Conservation (phyloP, 2,113 vertebrate genomes). For the Eubucco bourcierii region DNA sequence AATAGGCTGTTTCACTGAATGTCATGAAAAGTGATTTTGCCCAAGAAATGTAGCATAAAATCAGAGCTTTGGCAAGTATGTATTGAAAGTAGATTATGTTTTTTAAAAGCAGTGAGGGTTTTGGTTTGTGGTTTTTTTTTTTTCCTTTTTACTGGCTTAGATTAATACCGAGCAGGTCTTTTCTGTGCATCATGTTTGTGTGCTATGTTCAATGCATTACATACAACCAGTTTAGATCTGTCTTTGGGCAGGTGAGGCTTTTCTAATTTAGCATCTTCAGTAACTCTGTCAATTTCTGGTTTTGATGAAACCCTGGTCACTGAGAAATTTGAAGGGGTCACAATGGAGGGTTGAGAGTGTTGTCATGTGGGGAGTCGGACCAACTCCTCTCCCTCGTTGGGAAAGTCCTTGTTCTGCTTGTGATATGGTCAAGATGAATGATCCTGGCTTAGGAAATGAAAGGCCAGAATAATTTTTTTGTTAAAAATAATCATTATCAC, state of each 20-base stretch:
- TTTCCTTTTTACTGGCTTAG: background rate
- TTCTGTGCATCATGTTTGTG: background rate
- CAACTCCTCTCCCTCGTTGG: background rate
- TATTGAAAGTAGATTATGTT: background rate
- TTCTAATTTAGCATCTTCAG: background rate
- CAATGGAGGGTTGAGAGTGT: background rate
- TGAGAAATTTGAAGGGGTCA: background rate
- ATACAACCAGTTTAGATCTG: background rate
- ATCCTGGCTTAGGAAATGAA: background rate
- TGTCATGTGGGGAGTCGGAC: background rate
- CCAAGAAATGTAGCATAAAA: background rate
- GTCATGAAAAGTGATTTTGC: conserved; percentile 5
- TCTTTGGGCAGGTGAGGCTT: background rate
- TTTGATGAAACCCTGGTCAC: background rate
- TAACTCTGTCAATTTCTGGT: background rate
- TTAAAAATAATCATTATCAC: background rate
- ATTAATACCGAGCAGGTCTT: background rate
- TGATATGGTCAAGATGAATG: background rate
- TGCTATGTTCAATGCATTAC: background rate
- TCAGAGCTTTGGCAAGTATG: background rate
- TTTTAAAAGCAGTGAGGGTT: background rate
- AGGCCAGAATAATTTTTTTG: background rate
- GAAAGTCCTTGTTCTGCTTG: background rate
- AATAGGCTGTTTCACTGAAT: conserved; percentile 13
- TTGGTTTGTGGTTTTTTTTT: background rate